Percentiles rank a stretch among this genome's conserved stretches.
Evolutionary conservation across 2,113 vertebrate species (phyloP).

Genomic region (Embiotoca jacksoni): DNA sequence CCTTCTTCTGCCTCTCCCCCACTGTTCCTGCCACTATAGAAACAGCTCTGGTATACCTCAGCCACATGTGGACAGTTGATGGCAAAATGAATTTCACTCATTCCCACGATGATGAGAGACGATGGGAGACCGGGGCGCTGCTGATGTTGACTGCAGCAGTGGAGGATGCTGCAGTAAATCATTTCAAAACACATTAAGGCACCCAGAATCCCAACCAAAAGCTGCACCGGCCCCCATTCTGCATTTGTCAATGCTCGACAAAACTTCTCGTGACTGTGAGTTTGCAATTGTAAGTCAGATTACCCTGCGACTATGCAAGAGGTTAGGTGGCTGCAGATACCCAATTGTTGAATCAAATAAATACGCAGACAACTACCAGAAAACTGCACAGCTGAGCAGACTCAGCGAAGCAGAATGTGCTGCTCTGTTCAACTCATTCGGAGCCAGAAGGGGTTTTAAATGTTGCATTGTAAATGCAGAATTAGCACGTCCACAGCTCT

Average conservation of each 20-base stretch:
- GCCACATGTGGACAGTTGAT: slow-evolving; percentile 76
- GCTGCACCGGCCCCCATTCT: slow-evolving; percentile 15
- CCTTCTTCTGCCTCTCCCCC: slow-evolving; percentile 55
- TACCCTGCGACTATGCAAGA: slow-evolving; percentile 31
- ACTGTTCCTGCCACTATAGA: slow-evolving; percentile 51
- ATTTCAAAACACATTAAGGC: slow-evolving; percentile 61
- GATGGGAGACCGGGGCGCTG: slow-evolving; percentile 63
- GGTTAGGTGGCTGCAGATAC: slow-evolving; percentile 35
- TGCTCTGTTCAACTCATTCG: slow-evolving; percentile 47
- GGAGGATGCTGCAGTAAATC: slow-evolving; percentile 60
- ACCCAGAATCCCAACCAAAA: slow-evolving; percentile 30
- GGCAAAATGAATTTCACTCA: slow-evolving; percentile 76
- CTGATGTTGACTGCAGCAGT: slow-evolving; percentile 65
- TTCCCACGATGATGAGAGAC: slow-evolving; percentile 69
- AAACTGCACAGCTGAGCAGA: slow-evolving; percentile 52
- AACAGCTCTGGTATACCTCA: slow-evolving; percentile 52
- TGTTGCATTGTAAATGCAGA: slow-evolving; percentile 63
- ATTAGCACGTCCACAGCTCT: slow-evolving; percentile 33
- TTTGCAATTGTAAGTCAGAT: slow-evolving; percentile 64
- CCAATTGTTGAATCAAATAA: slow-evolving; percentile 59
- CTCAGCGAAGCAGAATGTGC: slow-evolving; percentile 61
- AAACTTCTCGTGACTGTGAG: slow-evolving; percentile 47
- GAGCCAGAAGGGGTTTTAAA: slow-evolving; percentile 60
- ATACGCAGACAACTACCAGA: slow-evolving; percentile 32
- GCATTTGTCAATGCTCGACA: slow-evolving; percentile 30